Conservation (phyloP, 2,113 vertebrate genomes). For the Tenrec ecaudatus region DNA sequence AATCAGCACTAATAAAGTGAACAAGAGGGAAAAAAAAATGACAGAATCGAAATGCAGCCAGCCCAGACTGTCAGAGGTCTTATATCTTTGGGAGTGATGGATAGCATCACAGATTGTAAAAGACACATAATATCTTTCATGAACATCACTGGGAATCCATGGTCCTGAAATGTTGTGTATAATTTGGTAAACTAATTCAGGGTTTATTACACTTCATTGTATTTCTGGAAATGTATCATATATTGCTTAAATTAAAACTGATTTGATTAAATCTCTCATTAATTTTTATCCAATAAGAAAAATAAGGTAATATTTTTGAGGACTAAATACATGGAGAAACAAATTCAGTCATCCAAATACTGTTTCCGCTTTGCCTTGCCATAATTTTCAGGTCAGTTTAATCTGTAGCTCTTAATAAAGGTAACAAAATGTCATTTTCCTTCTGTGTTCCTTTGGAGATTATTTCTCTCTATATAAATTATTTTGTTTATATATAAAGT, state of each 20-base stretch:
- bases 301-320: not conserved
- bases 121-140: conserved; percentile 32
- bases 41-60: conserved; percentile 32
- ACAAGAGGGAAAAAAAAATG: not conserved
- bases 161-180: not conserved
- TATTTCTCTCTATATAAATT: not conserved
- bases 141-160: not conserved
- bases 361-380: not conserved
- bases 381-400: conserved; percentile 33
- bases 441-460: not conserved
- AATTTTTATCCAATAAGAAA: conserved; percentile 10
- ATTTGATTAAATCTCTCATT: conserved; percentile 2
- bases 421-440: not conserved
- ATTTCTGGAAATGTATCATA: conserved; percentile 44
- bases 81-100: conserved; percentile 49
- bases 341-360: conserved; percentile 28
- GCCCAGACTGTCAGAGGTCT: not conserved
- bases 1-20: conserved; percentile 68
- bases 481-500: not conserved
- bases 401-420: not conserved
- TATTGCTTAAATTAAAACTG: conserved; percentile 35
- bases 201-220: not conserved
- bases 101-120: conserved; percentile 24
- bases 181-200: not conserved
- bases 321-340: not conserved